Conservation (phyloP, 2,888 invertebrate genomes). For the Julus scandinavius region DNA sequence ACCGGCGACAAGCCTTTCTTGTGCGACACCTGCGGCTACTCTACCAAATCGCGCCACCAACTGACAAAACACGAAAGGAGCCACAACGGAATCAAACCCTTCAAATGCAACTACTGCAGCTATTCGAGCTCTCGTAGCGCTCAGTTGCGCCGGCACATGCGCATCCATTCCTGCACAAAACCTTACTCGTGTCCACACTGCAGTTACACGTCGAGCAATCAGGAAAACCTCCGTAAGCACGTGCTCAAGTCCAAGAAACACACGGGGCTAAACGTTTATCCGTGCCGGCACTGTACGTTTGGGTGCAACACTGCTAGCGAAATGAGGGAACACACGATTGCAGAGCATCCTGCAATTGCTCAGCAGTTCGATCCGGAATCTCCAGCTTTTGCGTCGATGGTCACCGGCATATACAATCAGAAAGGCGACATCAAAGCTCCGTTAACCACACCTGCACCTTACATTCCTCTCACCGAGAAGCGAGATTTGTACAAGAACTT, state of each 20-base stretch:
- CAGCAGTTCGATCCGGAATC: not conserved
- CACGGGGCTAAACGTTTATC: slow-evolving; percentile 80
- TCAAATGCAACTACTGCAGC: slow-evolving; percentile 65
- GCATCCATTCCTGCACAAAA: slow-evolving; percentile 66
- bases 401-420: slow-evolving; percentile 33
- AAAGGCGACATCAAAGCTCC: not conserved
- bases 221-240: slow-evolving; percentile 91
- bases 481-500: slow-evolving; percentile 21
- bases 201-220: slow-evolving; percentile 71
- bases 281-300: slow-evolving; percentile 75
- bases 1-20: slow-evolving; percentile 57
- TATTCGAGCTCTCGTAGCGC: slow-evolving; percentile 65
- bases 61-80: slow-evolving; percentile 64
- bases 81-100: slow-evolving; percentile 65
- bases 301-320: slow-evolving; percentile 53
- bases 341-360: not conserved
- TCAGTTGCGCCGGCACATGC: slow-evolving; percentile 65
- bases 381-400: slow-evolving; percentile 35
- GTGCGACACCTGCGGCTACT: slow-evolving; percentile 60
- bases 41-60: slow-evolving; percentile 62
- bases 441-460: not conserved
- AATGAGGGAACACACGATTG: slow-evolving; percentile 11
- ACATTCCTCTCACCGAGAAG: slow-evolving; percentile 26
- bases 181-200: slow-evolving; percentile 71
- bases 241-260: slow-evolving; percentile 82